A percentile compares a stretch with the other conserved stretches of the same genome.
Conservation (phyloP, 2,113 vertebrate species). For the Prionailurus viverrinus region DNA sequence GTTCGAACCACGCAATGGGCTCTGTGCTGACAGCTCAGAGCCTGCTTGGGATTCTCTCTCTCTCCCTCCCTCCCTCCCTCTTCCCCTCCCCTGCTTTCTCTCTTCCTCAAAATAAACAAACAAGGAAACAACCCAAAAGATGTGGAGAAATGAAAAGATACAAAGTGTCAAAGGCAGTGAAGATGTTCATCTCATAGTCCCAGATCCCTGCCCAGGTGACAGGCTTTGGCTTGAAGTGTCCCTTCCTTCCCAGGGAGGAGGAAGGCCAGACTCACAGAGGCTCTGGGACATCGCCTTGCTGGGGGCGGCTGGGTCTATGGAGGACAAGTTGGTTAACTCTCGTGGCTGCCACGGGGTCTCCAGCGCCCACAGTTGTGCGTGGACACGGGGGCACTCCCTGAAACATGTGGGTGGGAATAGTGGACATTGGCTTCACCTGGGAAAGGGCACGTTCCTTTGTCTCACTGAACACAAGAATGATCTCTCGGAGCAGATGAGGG, state of each 20-base stretch:
- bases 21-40: too few relatives aligned
- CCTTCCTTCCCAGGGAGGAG: background rate
- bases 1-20: too few relatives aligned
- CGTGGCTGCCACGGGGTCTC: background rate
- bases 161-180: background rate
- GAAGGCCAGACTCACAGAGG: background rate
- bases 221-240: background rate
- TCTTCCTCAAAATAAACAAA: too few relatives aligned
- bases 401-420: background rate
- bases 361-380: background rate
- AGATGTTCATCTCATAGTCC: background rate
- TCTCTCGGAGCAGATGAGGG: background rate
- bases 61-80: too few relatives aligned
- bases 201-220: background rate
- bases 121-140: too few relatives aligned
- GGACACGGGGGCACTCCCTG: background rate
- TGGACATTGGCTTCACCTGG: rapidly evolving
- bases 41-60: too few relatives aligned
- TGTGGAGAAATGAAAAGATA: background rate
- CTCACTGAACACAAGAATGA: background rate
- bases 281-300: background rate
- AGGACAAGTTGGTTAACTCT: background rate
- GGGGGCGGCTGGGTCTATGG: background rate
- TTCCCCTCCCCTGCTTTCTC: too few relatives aligned
- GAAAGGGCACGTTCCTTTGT: background rate